Evolutionary conservation across 2,797 vertebrate species (phyloP).

Genomic region (Platalea minor): DNA sequence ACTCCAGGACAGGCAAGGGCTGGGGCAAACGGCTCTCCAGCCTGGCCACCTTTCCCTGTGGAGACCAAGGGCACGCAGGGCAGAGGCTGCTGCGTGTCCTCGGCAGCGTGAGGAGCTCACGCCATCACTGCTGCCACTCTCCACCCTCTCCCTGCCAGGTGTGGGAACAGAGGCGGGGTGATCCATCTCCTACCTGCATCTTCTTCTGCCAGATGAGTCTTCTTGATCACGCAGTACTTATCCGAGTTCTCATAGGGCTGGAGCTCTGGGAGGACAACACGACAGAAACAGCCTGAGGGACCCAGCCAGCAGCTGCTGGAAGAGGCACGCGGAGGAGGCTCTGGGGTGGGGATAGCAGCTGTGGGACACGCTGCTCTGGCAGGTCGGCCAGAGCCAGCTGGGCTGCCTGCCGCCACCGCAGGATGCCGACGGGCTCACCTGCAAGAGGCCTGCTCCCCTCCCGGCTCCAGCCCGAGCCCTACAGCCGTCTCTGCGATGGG

Average conservation of each 20-base stretch:
- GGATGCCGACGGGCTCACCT: background rate
- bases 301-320: background rate
- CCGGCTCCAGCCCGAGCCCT: background rate
- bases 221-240: background rate
- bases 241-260: constrained; percentile 20
- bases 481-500: background rate
- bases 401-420: background rate
- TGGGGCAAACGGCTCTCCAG: background rate
- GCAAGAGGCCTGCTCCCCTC: background rate
- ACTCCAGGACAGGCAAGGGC: background rate
- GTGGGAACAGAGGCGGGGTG: background rate
- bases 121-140: background rate
- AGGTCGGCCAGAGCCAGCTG: background rate
- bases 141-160: background rate
- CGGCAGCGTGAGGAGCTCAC: rapidly evolving
- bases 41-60: background rate
- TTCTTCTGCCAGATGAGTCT: background rate
- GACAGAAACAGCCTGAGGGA: background rate
- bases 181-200: background rate
- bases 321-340: background rate
- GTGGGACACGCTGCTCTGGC: background rate
- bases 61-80: background rate
- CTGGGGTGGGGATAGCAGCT: background rate
- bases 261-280: background rate
- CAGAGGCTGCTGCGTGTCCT: background rate